A percentile compares a stretch with the other conserved stretches of the same genome.
Conservation (phyloP, 2,888 invertebrate genomes). For the Himalopsyche tibetana region DNA sequence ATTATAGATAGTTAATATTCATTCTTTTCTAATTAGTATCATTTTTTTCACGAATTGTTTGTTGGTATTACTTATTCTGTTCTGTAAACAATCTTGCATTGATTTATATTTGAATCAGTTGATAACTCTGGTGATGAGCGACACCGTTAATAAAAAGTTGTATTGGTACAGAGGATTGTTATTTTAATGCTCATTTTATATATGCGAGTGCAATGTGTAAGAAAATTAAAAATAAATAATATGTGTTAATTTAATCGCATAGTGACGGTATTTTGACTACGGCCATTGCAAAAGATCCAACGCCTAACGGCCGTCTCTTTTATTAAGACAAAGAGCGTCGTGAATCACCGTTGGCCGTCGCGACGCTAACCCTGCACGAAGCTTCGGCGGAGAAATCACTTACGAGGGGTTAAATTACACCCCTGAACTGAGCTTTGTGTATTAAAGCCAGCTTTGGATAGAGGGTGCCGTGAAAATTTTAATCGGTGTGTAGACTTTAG, state of each 20-base stretch:
- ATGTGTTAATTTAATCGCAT: neutral
- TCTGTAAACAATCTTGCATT: too few species aligned
- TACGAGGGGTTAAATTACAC: conserved; percentile 46
- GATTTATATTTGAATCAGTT: too few species aligned
- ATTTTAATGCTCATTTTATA: too few species aligned
- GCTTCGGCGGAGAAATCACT: conserved; percentile 43
- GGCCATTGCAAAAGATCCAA: conserved; percentile 15
- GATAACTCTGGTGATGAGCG: too few species aligned
- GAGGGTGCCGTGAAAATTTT: conserved; percentile 5
- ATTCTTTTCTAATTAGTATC: too few species aligned
- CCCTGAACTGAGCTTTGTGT: conserved; percentile 44
- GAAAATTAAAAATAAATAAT: too few species aligned
- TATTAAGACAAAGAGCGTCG: conserved; percentile 42
- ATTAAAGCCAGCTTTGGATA: conserved; percentile 42
- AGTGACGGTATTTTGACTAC: conserved; percentile 38
- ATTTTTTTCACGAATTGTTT: too few species aligned
- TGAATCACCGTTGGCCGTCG: conserved; percentile 23
- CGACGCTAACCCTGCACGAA: conserved; percentile 35
- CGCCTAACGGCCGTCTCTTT: conserved; percentile 38
- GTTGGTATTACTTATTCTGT: too few species aligned
- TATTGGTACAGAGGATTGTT: too few species aligned
- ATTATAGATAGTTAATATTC: too few species aligned
- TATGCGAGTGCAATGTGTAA: too few species aligned
- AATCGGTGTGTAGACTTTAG: neutral
- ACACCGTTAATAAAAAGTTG: too few species aligned